These are phyloP conservation scores for Setophaga petechia DNA, from an alignment of 2,113 vertebrate species.

Conservation along the genomic window DNA sequence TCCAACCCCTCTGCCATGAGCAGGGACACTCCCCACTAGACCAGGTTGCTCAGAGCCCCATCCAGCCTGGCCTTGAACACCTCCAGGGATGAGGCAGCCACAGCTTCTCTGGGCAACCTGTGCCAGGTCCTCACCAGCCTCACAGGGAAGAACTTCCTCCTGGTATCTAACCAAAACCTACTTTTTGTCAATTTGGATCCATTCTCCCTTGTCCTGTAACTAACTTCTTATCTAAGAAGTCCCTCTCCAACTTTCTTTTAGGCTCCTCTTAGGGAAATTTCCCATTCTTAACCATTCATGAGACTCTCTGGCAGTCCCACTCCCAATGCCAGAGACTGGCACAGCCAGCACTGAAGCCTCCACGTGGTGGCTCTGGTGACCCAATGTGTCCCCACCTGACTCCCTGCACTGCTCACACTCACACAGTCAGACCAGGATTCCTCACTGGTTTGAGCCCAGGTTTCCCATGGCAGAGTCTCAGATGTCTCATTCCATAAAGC, in stretches of 20 bases:
- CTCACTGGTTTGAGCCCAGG: neutral
- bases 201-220: neutral
- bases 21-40: neutral
- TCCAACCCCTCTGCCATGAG: rapidly evolving
- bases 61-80: neutral
- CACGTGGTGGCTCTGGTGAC: neutral
- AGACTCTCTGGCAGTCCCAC: neutral
- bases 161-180: neutral
- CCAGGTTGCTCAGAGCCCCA: neutral
- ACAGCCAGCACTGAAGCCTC: rapidly evolving
- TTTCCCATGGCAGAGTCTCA: neutral
- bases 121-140: neutral
- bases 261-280: neutral
- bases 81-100: neutral
- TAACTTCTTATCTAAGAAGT: neutral
- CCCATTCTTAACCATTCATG: neutral
- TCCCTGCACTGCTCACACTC: neutral
- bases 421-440: neutral
- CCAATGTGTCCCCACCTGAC: neutral
- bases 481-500: neutral
- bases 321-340: neutral
- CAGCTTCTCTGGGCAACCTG: neutral
- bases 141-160: neutral
- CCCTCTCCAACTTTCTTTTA: neutral
- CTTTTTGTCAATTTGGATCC: neutral